Evolutionary conservation across 2,113 vertebrate species (phyloP), one percentile per base, ranked within the genome.

Genomic region (Xyrauchen texanus): DNA sequence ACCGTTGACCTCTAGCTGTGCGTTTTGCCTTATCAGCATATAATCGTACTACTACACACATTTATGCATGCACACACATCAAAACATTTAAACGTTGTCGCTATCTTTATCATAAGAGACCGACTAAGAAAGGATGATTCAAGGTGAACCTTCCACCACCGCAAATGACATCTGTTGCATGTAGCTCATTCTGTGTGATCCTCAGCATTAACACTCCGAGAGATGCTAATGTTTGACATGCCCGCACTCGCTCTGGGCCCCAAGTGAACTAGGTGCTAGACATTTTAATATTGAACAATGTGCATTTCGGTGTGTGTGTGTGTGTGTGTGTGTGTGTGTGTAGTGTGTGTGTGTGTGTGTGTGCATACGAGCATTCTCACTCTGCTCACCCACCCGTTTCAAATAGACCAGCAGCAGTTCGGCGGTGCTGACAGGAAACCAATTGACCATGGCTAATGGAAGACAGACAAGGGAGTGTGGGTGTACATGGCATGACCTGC

Each of bases 381-480:
- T 74, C 21, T 82, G 72, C 63, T 78, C 64, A 70, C 49, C 73
- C 70, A 57, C 60, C 79, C 57, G 16, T 77, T 81, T 51, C 72
- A 74, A 78, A 63, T 78, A 62, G 68, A 81, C 60, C 65, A 78
- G 49, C 70, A 78, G 80, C 67, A 67, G 68, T 65, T 58, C 68
- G 51, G 16, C 10, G 21, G 65, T 68, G 46, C 66, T 77, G 79
- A 81, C 79, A 62, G 55, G 60, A 81, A 76, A 79, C 76, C 72
- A 82, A 83, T 76, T 77, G 79, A 79, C 67, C 42, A 13, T 78
- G 42, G 58, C 75, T 70, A 69, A 76, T 68, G 16, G 46, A 61
- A 60, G 71, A 68, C 66, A 62, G 52, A 21, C 82, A 81, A 73
- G 63, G 62, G 72, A 64, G 61, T 77, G 73, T n/a, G 58, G 42